Conservation (phyloP, 2,888 invertebrate species). For the Eupithecia subumbrata region DNA sequence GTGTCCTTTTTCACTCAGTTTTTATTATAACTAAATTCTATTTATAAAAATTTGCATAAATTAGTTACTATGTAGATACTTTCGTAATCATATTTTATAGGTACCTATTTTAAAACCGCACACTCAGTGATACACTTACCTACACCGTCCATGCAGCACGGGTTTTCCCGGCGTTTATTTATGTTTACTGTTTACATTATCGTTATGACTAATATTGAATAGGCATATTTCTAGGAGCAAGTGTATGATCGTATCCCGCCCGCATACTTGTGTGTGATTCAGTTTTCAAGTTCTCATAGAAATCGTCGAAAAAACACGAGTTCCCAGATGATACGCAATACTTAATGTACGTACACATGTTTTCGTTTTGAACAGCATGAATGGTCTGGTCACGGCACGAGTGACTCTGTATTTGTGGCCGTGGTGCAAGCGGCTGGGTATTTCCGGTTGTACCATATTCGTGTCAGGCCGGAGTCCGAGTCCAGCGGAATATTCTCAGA, state of each 20-base stretch:
- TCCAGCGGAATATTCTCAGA: constrained; percentile 76
- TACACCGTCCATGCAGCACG: neutral
- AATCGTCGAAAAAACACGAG: constrained; percentile 9
- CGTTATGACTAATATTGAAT: constrained; percentile 8
- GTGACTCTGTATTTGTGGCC: constrained; percentile 50
- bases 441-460: constrained; percentile 67
- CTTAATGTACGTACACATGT: constrained; percentile 19
- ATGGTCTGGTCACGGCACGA: constrained; percentile 30
- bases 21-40: neutral
- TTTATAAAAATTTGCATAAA: neutral
- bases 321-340: neutral
- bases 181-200: constrained; percentile 22
- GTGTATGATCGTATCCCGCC: neutral
- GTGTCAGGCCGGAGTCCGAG: constrained; percentile 66
- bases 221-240: constrained; percentile 16
- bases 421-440: constrained; percentile 59
- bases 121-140: neutral
- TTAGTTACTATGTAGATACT: neutral
- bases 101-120: constrained; percentile 8
- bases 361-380: constrained; percentile 32
- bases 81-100: neutral
- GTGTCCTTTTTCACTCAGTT: neutral
- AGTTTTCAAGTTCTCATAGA: constrained; percentile 11
- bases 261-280: neutral
- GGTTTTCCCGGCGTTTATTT: constrained; percentile 18